phyloP scores from a whole-genome alignment of 2,113 vertebrate genomes.

The Thamnaconus septentrionalis region DNA sequence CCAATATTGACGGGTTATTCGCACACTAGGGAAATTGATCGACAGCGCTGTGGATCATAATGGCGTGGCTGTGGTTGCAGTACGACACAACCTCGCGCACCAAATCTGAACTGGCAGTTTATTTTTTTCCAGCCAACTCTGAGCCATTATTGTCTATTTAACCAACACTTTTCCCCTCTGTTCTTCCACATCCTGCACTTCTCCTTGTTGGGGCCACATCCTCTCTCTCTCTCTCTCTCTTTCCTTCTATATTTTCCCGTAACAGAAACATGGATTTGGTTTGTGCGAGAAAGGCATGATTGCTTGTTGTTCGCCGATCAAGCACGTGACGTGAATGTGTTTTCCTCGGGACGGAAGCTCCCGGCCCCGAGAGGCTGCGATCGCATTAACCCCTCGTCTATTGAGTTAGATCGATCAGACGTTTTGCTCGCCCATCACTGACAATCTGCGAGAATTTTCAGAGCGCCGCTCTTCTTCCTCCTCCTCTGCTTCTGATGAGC shows the following conservation, averaged over 20 bases:
- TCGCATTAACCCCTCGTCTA: constrained; percentile 30
- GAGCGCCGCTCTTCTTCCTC: too few species aligned
- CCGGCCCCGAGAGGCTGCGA: constrained; percentile 31
- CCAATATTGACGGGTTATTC: too few species aligned
- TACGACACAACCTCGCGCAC: not conserved
- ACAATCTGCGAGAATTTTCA: too few species aligned
- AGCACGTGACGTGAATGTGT: not conserved
- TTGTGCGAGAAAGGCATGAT: too few species aligned
- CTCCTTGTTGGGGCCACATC: not conserved
- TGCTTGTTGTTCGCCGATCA: too few species aligned
- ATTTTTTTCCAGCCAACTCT: constrained; percentile 10
- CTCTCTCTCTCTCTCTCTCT: not conserved
- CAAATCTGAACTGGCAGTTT: constrained; percentile 8
- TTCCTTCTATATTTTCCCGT: not conserved
- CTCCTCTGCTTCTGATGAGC: too few species aligned
- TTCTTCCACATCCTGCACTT: not conserved
- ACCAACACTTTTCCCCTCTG: constrained; percentile 15
- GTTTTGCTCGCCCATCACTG: not conserved
- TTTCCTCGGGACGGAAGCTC: constrained; percentile 1
- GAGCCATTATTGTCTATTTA: not conserved
- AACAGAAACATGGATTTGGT: too few species aligned
- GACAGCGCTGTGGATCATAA: too few species aligned
- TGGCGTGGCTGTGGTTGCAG: not conserved
- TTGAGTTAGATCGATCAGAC: constrained; percentile 40
- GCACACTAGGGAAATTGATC: too few species aligned